Evolutionary conservation across 2,797 vertebrate genomes (phyloP), one percentile per base, ranked within the genome.

Genomic region (Tachyglossus aculeatus): DNA sequence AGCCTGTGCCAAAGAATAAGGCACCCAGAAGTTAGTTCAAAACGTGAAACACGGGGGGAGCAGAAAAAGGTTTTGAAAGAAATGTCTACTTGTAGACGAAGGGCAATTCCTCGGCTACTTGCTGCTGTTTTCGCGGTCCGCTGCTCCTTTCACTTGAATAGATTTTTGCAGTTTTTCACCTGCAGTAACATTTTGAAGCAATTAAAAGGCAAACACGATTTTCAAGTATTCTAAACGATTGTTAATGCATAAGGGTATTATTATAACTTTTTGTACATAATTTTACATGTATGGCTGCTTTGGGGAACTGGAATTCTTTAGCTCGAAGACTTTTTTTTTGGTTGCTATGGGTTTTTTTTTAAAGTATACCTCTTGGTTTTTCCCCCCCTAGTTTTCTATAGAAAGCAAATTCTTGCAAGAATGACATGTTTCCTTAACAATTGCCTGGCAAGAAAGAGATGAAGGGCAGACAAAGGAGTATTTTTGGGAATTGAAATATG

Each of bases 201-300:
- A 77, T 85, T 74, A 83, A 83, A 83, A 86, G 70, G 67, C 45
- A 82, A 82, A 82, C 75, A 52, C 70, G 63, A 78, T 88, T 90
- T 86, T 47, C 76, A 82, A 2, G 60, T 47, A 65, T 81, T 86
- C 63, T 77, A 67, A 85, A 71, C n/a, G 0, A 72, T 69, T 80
- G 37, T 74, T 88, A 79, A 83, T 83, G 57, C 65, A 52, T 82
- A 66, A 86, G 22, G 41, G 32, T 74, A 52, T 69, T 79, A 51
- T 62, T 78, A 34, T 62, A 76, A 2, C 48, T 67, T 81, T 69
- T 57, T 70, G 11, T 74, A 2, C 1, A 1, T 67, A 40, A 68
- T 75, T 76, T 56, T 33, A 22, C 57, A 6, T 76, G 43, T 66
- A 29, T 60, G 31, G 18, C 65, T 59, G 33, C 32, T 51, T 62